phyloP scores from a whole-genome alignment of 1,140 invertebrate species.

The Leptopilina clavipes region DNA sequence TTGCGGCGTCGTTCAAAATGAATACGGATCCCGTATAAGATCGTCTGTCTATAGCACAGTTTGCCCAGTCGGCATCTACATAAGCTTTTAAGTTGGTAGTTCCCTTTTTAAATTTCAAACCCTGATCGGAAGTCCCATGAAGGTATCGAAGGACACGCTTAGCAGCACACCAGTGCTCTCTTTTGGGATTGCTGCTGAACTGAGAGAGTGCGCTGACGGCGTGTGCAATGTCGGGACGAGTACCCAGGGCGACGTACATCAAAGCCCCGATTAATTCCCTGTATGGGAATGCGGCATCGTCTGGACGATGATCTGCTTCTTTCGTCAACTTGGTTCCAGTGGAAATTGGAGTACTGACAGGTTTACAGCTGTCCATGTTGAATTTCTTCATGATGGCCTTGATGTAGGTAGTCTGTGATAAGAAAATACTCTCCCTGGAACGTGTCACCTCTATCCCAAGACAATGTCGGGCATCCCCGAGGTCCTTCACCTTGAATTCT shows the following conservation, averaged over 20 bases:
- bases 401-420: constrained; percentile 41
- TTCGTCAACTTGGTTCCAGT: not conserved
- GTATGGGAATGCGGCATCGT: not conserved
- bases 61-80: constrained; percentile 36
- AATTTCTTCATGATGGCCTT: constrained; percentile 45
- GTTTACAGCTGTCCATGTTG: constrained; percentile 53
- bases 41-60: constrained; percentile 19
- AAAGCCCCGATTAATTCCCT: not conserved
- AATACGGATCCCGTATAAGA: not conserved
- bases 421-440: constrained; percentile 12
- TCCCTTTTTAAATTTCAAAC: not conserved
- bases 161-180: not conserved
- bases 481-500: constrained; percentile 42
- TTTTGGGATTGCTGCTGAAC: not conserved
- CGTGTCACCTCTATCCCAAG: constrained; percentile 42
- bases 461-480: constrained; percentile 41
- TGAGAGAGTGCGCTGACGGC: not conserved
- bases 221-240: not conserved
- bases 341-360: constrained; percentile 48
- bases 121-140: not conserved
- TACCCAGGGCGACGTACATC: not conserved
- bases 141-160: constrained; percentile 32
- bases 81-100: not conserved
- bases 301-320: not conserved
- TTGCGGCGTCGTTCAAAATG: not conserved